Conservation (phyloP, 2,888 invertebrate species). For the Phanerotoma sp. region DNA sequence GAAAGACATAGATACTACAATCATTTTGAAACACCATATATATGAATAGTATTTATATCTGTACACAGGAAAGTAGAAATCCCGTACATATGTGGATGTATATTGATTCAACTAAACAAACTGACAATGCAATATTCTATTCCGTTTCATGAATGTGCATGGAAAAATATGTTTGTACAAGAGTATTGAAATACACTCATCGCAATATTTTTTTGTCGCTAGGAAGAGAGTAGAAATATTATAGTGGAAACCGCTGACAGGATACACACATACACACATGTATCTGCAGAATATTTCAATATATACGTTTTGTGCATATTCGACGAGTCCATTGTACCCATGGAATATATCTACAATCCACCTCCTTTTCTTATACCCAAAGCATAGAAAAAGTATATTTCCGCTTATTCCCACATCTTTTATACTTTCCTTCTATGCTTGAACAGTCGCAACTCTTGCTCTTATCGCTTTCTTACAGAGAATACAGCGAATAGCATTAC, state of each 20-base stretch:
- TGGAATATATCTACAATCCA: constrained; percentile 23
- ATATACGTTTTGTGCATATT: constrained; percentile 34
- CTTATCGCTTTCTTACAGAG: constrained; percentile 7
- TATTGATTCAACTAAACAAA: constrained; percentile 12
- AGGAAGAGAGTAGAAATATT: constrained; percentile 19
- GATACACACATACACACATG: neutral
- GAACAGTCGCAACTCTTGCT: constrained; percentile 3
- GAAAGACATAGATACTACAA: no score
- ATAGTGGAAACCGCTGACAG: constrained; percentile 22
- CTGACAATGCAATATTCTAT: constrained; percentile 7
- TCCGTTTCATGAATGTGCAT: neutral
- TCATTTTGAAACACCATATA: no score
- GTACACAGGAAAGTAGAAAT: neutral
- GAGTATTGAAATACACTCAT: constrained; percentile 5
- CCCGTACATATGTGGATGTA: neutral
- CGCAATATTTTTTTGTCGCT: constrained; percentile 9
- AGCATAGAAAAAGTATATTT: constrained; percentile 4
- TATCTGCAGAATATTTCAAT: constrained; percentile 35
- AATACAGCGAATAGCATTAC: constrained; percentile 2
- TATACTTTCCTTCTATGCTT: constrained; percentile 1
- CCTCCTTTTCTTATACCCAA: neutral
- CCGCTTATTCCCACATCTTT: constrained; percentile 2
- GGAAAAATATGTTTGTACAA: constrained; percentile 1
- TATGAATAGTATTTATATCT: neutral
- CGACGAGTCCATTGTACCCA: constrained; percentile 35